Percentiles rank a stretch among this genome's conserved stretches.
Evolutionary conservation across 2,888 invertebrate genomes (phyloP).

Genomic region (Brachynemurus nebulosus): DNA sequence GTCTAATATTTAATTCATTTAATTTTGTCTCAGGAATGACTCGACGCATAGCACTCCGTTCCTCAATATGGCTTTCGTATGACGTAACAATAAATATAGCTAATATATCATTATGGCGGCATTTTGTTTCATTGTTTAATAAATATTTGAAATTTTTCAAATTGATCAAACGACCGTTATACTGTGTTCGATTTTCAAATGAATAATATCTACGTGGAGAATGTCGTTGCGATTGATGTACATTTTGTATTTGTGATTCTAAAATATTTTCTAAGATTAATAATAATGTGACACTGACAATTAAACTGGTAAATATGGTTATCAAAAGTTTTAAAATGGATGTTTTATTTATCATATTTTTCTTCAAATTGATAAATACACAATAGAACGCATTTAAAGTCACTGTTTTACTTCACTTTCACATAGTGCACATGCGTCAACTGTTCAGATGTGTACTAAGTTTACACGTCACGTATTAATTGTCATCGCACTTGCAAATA

Average conservation of each 20-base stretch:
- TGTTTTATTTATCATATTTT: not conserved
- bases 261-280: constrained; percentile 2
- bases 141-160: constrained; percentile 22
- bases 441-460: too few relatives aligned
- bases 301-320: not conserved
- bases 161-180: constrained; percentile 20
- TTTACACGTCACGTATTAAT: too few relatives aligned
- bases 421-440: too few relatives aligned
- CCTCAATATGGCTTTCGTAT: constrained; percentile 55
- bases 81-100: constrained; percentile 54
- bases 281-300: not conserved
- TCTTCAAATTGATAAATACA: not conserved
- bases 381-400: too few relatives aligned
- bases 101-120: constrained; percentile 17
- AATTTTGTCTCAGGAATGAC: constrained; percentile 47
- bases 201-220: not conserved
- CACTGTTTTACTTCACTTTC: too few relatives aligned
- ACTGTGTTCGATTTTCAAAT: too few relatives aligned
- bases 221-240: not conserved
- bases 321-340: not conserved
- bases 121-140: not conserved
- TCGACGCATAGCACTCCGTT: constrained; percentile 53
- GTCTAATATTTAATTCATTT: constrained; percentile 38
- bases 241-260: not conserved
- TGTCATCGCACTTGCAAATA: too few relatives aligned